phyloP scores from a whole-genome alignment of 2,888 invertebrate species.

The Dinocampus coccinellae region DNA sequence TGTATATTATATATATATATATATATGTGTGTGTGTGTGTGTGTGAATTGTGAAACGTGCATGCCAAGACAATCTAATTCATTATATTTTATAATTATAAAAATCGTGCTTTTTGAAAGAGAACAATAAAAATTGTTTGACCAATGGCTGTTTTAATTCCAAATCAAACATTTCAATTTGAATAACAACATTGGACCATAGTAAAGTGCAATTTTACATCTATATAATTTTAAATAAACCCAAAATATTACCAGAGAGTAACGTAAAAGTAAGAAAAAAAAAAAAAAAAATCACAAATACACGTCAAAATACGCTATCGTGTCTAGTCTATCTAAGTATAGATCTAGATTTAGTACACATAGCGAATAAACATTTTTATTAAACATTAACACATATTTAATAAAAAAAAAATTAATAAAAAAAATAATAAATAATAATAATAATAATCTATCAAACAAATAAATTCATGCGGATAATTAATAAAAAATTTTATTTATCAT shows the following conservation, averaged over 20 bases:
- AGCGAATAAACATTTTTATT: neutral
- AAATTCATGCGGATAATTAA: slow-evolving; percentile 25
- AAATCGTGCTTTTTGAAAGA: slow-evolving; percentile 12
- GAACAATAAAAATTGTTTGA: neutral
- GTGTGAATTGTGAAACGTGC: slow-evolving; percentile 63
- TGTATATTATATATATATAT: neutral
- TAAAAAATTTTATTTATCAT: neutral
- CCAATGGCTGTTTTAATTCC: neutral
- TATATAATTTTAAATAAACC: slow-evolving; percentile 41
- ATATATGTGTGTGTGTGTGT: slow-evolving; percentile 41
- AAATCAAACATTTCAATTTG: neutral
- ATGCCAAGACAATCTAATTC: slow-evolving; percentile 67
- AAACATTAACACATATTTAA: neutral
- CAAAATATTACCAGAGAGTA: neutral
- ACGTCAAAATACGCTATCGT: slow-evolving; percentile 53
- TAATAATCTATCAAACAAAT: slow-evolving; percentile 6
- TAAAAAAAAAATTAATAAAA: slow-evolving; percentile 7
- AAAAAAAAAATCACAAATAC: slow-evolving; percentile 43
- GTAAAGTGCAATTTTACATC: slow-evolving; percentile 52
- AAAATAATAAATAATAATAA: too few relatives aligned
- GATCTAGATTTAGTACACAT: slow-evolving; percentile 51
- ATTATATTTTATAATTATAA: neutral
- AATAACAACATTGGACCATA: neutral
- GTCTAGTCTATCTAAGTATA: slow-evolving; percentile 51
- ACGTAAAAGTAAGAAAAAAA: slow-evolving; percentile 1